These are phyloP conservation scores for Forbesichthys papilliferus DNA, from an alignment of 2,113 vertebrate genomes.

Conservation along the genomic window DNA sequence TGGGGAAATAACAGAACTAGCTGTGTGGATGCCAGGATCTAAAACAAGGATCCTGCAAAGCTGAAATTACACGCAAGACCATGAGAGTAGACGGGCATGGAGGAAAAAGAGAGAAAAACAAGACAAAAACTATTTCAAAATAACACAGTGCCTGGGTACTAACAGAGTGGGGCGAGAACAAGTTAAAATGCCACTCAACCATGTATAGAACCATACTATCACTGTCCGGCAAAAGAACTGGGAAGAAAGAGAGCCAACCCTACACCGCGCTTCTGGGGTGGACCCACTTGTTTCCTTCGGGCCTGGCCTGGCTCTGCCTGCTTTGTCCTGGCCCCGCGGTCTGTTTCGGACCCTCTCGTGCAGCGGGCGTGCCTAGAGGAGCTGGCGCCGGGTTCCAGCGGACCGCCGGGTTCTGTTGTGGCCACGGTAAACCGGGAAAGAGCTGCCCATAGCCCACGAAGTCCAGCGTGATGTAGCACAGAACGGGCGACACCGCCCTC, in stretches of 20 bases:
- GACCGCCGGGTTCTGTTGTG: conserved; percentile 68
- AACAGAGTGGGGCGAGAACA: not conserved
- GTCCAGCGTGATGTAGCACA: conserved; percentile 37
- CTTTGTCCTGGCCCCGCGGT: conserved; percentile 55
- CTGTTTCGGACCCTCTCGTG: conserved; percentile 54
- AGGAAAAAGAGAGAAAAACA: conserved; percentile 38
- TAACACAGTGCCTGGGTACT: not conserved
- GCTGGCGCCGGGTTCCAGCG: conserved; percentile 47
- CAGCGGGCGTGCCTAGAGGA: conserved; percentile 40
- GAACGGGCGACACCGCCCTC: conserved; percentile 30
- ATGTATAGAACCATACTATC: not conserved
- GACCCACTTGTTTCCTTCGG: conserved; percentile 45
- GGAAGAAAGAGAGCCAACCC: conserved; percentile 29
- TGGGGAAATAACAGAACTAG: conserved; percentile 44
- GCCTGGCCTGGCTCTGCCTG: conserved; percentile 41
- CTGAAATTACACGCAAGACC: conserved; percentile 63
- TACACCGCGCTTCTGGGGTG: conserved; percentile 58
- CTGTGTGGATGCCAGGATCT: conserved; percentile 38
- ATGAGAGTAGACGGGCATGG: conserved; percentile 38
- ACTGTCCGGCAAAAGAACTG: conserved; percentile 19
- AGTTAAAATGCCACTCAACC: not conserved
- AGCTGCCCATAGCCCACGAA: conserved; percentile 39
- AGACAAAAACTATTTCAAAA: not conserved
- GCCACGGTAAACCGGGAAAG: conserved; percentile 23
- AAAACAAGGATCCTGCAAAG: conserved; percentile 57